phyloP scores from a whole-genome alignment of 1,140 invertebrate species.

The Vanessa tameamea region DNA sequence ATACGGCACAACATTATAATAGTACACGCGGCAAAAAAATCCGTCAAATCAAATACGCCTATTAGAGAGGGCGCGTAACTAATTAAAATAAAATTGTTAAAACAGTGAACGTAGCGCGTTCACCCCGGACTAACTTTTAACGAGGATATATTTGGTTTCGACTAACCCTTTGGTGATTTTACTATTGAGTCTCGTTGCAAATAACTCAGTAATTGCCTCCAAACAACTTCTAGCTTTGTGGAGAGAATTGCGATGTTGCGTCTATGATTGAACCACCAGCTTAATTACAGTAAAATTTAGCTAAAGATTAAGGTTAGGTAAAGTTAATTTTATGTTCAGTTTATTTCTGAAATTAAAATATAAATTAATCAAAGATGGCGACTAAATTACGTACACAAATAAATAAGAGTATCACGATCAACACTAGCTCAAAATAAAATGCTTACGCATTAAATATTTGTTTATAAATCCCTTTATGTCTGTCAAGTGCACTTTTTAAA shows the following conservation, averaged over 20 bases:
- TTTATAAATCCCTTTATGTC: background rate
- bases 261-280: conserved; percentile 33
- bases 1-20: conserved; percentile 45
- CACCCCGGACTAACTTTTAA: conserved; percentile 77
- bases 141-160: conserved; percentile 79
- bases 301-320: too few relatives aligned
- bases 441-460: background rate
- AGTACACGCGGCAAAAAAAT: conserved; percentile 50
- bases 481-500: background rate
- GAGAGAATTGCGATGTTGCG: conserved; percentile 61
- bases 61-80: conserved; percentile 64
- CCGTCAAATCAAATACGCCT: conserved; percentile 65
- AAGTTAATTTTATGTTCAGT: too few relatives aligned
- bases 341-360: too few relatives aligned
- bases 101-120: conserved; percentile 63
- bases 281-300: background rate
- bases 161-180: conserved; percentile 78
- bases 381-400: too few relatives aligned
- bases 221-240: conserved; percentile 73
- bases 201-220: conserved; percentile 80
- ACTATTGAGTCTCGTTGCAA: conserved; percentile 77
- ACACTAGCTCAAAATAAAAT: too few relatives aligned
- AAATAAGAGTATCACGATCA: too few relatives aligned
- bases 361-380: too few relatives aligned
- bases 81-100: conserved; percentile 81